phyloP scores from a whole-genome alignment of 2,888 invertebrate genomes.

The Ditula angustiorana region DNA sequence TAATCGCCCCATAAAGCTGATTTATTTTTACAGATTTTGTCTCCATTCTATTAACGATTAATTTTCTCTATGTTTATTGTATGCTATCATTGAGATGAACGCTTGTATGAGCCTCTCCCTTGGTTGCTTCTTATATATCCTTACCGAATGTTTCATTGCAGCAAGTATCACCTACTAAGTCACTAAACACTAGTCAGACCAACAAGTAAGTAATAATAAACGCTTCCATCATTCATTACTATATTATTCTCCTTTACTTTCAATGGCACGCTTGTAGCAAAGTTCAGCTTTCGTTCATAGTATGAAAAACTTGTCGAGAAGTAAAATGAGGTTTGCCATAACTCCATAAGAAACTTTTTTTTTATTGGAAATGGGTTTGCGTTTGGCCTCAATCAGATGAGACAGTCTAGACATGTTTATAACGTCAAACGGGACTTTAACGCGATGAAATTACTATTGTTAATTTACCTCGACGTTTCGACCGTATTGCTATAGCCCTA shows the following conservation, averaged over 20 bases:
- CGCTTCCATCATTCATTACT: slow-evolving; percentile 25
- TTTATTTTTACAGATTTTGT: slow-evolving; percentile 37
- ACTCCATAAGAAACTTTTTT: too few relatives aligned
- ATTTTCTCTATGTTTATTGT: slow-evolving; percentile 45
- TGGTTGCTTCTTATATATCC: slow-evolving; percentile 73
- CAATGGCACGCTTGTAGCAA: slow-evolving; percentile 1
- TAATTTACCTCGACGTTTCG: too few relatives aligned
- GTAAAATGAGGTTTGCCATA: not conserved
- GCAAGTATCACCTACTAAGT: slow-evolving; percentile 84
- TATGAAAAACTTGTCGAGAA: not conserved
- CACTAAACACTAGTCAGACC: slow-evolving; percentile 79
- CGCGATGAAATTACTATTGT: too few relatives aligned
- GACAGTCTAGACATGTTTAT: too few relatives aligned
- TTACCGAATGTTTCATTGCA: slow-evolving; percentile 78
- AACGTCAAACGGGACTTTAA: too few relatives aligned
- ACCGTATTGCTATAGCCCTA: too few relatives aligned
- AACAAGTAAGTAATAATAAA: slow-evolving; percentile 75
- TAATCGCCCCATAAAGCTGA: not conserved
- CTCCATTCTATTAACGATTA: slow-evolving; percentile 32
- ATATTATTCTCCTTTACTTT: slow-evolving; percentile 3
- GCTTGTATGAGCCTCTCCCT: slow-evolving; percentile 61
- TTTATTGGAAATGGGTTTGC: too few relatives aligned
- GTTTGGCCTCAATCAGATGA: too few relatives aligned
- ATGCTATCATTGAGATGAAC: slow-evolving; percentile 53
- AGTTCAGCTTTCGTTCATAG: not conserved